Conservation (phyloP, 2,797 vertebrate genomes). For the Malacoctenus gilli region DNA sequence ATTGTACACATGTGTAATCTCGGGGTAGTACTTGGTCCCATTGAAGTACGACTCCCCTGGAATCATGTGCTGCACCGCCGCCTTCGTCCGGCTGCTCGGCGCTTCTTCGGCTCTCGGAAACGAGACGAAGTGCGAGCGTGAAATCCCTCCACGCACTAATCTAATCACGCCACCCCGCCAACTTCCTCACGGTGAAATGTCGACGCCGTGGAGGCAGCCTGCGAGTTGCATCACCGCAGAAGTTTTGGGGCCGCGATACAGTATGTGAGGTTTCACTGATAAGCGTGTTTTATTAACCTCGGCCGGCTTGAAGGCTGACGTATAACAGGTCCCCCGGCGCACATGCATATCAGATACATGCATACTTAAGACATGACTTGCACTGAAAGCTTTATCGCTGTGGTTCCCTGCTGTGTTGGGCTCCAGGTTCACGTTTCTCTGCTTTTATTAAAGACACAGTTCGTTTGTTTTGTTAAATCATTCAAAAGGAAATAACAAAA, state of each 20-base stretch:
- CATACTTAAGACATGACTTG: constrained; percentile 37
- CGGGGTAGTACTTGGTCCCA: too few relatives aligned
- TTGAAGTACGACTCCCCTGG: too few relatives aligned
- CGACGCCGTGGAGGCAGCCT: constrained; percentile 27
- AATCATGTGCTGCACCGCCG: too few relatives aligned
- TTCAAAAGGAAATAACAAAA: too few relatives aligned
- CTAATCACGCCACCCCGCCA: constrained; percentile 33
- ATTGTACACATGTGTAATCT: too few relatives aligned
- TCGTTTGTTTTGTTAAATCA: too few relatives aligned
- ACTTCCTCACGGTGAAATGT: constrained; percentile 42
- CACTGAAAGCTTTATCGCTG: constrained; percentile 20
- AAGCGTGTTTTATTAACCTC: constrained; percentile 42
- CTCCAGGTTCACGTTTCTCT: constrained; percentile 24
- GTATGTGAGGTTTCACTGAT: constrained; percentile 26
- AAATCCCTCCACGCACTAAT: constrained; percentile 15
- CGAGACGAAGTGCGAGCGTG: too few relatives aligned
- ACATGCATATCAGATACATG: constrained; percentile 19
- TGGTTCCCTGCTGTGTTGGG: constrained; percentile 8
- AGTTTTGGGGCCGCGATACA: constrained; percentile 29
- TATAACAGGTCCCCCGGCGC: constrained; percentile 23
- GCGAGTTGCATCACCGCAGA: constrained; percentile 29
- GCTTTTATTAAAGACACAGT: not conserved
- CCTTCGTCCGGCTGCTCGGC: too few relatives aligned
- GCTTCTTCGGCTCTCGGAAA: too few relatives aligned
- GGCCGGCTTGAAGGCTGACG: constrained; percentile 25